Conservation (phyloP, 2,113 vertebrate species). For the Tragelaphus buxtoni region DNA sequence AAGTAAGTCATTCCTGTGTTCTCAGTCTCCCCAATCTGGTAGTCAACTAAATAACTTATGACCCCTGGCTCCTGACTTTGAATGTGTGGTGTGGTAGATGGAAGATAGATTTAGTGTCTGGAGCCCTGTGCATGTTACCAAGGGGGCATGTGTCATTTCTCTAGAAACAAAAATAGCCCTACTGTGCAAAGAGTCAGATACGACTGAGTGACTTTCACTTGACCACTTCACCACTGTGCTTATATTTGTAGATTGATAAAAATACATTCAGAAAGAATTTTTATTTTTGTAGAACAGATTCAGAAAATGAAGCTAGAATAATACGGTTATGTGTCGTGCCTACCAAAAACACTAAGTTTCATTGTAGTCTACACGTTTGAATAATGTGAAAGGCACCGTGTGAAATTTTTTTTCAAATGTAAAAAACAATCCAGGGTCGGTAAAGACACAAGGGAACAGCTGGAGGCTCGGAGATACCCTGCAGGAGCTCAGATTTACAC, state of each 20-base stretch:
- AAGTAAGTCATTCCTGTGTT: conserved; percentile 72
- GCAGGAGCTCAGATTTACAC: conserved; percentile 75
- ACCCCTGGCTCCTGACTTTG: conserved; percentile 66
- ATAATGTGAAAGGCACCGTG: conserved; percentile 59
- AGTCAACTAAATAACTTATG: conserved; percentile 74
- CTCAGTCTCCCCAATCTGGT: conserved; percentile 62
- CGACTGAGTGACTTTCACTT: background rate
- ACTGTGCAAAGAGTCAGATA: conserved; percentile 50
- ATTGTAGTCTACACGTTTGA: conserved; percentile 50
- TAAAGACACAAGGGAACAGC: conserved; percentile 64
- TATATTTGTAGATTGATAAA: conserved; percentile 74
- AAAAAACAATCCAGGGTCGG: conserved; percentile 65
- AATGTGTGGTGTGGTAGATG: conserved; percentile 57
- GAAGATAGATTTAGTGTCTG: conserved; percentile 65
- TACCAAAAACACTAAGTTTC: conserved; percentile 65
- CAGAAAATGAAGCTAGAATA: conserved; percentile 74
- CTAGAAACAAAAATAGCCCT: conserved; percentile 76
- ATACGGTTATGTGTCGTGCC: conserved; percentile 62
- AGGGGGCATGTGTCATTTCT: conserved; percentile 63
- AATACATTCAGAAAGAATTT: conserved; percentile 70
- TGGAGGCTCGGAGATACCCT: conserved; percentile 61
- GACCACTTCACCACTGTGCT: conserved; percentile 55
- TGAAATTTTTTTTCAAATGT: conserved; percentile 49
- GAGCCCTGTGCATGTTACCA: conserved; percentile 50
- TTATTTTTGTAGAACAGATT: conserved; percentile 65